Conservation (phyloP, 2,113 vertebrate species). For the Chauna torquata region DNA sequence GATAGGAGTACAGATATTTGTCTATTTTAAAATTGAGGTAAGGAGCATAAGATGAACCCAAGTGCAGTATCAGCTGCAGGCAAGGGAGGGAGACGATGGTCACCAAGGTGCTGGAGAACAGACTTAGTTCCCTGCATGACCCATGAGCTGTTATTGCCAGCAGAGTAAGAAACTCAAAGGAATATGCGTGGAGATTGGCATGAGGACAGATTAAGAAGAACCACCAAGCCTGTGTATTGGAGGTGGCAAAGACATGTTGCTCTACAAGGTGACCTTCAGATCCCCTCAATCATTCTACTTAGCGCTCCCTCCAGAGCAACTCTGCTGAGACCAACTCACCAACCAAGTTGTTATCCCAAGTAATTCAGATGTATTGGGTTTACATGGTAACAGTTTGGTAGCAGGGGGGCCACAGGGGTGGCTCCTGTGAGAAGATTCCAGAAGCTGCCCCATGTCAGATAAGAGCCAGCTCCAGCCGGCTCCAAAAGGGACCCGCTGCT, state of each 20-base stretch:
- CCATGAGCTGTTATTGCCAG: neutral
- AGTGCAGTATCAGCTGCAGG: neutral
- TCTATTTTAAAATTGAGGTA: neutral
- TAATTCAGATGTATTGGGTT: no score
- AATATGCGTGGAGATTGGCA: neutral
- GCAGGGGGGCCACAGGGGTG: no score
- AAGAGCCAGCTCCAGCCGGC: no score
- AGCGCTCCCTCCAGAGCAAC: neutral
- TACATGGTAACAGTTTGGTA: no score
- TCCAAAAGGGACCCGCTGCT: no score
- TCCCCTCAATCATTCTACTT: neutral
- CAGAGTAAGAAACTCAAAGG: neutral
- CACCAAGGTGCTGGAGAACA: neutral
- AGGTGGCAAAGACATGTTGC: neutral
- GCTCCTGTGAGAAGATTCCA: no score
- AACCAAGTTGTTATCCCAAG: neutral
- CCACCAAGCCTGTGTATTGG: accelerated
- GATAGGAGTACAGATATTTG: neutral
- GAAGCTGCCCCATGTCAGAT: no score
- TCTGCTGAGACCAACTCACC: neutral
- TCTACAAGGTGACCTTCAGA: neutral
- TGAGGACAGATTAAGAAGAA: neutral
- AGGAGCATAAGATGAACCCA: neutral
- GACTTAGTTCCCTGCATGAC: neutral
- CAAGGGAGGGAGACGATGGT: neutral